Evolutionary conservation across 2,888 invertebrate genomes (phyloP).

Genomic region (Melieria picta): DNA sequence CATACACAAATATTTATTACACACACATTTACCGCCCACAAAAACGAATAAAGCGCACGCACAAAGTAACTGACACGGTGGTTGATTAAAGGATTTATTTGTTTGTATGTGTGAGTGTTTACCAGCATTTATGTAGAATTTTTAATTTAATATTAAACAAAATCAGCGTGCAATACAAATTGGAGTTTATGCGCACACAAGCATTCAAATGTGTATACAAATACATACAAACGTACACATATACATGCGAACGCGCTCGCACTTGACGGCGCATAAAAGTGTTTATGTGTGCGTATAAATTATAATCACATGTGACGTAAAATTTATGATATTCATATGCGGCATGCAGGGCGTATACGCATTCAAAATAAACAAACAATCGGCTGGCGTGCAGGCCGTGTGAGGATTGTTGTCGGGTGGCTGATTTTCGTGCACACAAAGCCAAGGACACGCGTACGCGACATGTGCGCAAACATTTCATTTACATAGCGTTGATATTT

Average conservation of each 20-base stretch:
- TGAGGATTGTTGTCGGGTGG: no score
- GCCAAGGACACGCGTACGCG: not conserved
- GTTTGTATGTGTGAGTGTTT: not conserved
- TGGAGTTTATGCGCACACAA: slow-evolving; percentile 8
- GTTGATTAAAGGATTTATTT: not conserved
- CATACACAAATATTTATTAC: no score
- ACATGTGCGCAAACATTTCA: no score
- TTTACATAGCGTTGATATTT: no score
- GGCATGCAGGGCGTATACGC: not conserved
- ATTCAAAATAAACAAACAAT: not conserved
- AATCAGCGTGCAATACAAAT: slow-evolving; percentile 18
- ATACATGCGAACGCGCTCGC: not conserved
- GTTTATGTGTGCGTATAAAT: slow-evolving; percentile 19
- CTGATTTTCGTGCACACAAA: not conserved
- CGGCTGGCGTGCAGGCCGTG: no score
- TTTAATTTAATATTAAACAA: slow-evolving; percentile 18
- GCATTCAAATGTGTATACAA: not conserved
- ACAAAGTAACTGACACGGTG: no score
- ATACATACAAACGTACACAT: slow-evolving; percentile 12
- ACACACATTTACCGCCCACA: no score
- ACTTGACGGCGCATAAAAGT: no score
- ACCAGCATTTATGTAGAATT: not conserved
- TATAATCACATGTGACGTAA: not conserved
- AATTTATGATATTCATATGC: slow-evolving; percentile 6
- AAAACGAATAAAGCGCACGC: no score